Conservation (phyloP, 2,113 vertebrate species). For the Oceanodroma tethys region DNA sequence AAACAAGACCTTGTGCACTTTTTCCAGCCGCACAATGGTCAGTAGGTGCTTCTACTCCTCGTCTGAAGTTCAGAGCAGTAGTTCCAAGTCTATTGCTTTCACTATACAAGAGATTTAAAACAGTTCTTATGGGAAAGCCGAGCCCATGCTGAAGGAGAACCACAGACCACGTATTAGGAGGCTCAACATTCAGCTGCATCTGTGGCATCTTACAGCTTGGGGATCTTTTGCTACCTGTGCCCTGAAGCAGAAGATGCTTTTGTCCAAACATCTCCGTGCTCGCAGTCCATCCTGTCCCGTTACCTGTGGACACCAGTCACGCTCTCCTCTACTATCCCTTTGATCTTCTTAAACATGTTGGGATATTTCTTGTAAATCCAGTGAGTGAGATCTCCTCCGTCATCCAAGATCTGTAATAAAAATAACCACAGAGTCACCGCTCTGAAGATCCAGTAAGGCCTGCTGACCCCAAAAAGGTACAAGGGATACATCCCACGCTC, state of each 20-base stretch:
- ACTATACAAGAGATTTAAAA: accelerated
- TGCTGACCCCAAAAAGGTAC: not conserved
- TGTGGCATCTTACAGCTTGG: not conserved
- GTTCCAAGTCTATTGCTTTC: not conserved
- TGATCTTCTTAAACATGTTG: conserved; percentile 99
- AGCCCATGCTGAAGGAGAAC: not conserved
- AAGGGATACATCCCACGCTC: not conserved
- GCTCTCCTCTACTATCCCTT: conserved; percentile 98
- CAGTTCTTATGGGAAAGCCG: not conserved
- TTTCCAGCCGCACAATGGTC: not conserved
- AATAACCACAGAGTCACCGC: not conserved
- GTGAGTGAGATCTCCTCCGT: conserved; percentile 96
- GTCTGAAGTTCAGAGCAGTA: not conserved
- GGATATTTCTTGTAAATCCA: conserved; percentile 99
- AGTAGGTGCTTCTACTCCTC: not conserved
- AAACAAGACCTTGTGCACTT: not conserved
- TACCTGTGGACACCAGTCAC: conserved; percentile 98
- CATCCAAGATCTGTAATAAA: conserved; percentile 87
- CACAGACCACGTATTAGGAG: not conserved
- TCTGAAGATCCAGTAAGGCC: not conserved
- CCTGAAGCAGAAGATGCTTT: not conserved
- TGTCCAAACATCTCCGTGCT: accelerated
- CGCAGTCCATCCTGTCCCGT: not conserved
- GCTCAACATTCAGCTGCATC: accelerated
- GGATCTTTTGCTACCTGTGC: not conserved